Evolutionary conservation across 2,888 invertebrate genomes (phyloP), one percentile per base, ranked within the genome.

Genomic region (Scaeva pyrastri): DNA sequence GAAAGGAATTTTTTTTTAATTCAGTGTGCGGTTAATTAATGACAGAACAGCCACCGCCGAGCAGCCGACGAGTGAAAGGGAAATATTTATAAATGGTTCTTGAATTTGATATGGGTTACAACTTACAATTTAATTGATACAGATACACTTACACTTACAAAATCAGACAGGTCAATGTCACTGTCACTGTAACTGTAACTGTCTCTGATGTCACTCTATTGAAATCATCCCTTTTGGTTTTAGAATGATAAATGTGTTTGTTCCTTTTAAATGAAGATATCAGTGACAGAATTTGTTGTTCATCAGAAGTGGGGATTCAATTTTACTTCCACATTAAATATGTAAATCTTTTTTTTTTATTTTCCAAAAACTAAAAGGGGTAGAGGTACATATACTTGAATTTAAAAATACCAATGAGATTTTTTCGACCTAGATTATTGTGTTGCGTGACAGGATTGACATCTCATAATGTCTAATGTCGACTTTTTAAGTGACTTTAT

Each of bases 111-210:
- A 55, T 52, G 73, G 60, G 73, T 83, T 68, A 62, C 70, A 71
- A 83, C 48, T 62, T 78, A 41, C 70, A 71, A 83, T 56, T 62
- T 78, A 41, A 70, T 80, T 75, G 80, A 80, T 80, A 77, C 58
- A 31, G 31, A 39, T 23, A 31, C 36, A 50, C 10, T n/a, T n/a
- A 50, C 14, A 45, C 23, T 10, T 43, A 23, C 7, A 26, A 5
- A 52, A 31, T 52, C 36, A 7, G 12, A 12, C 12, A 50, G 62
- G 16, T 74, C 43, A 43, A 12, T 52, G 41, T 39, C 36, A 31
- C 31, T 31, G 31, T 31, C 5, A 31, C 31, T 31, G 31, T 31
- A 5, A 31, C 31, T 31, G 31, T 31, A 5, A 31, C 31, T 31
- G n/a, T n/a, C n/a, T n/a, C n/a, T n/a, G n/a, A n/a, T 31, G 31